phyloP scores from a whole-genome alignment of 2,888 invertebrate genomes.

The Cecidostiba fungosa region DNA sequence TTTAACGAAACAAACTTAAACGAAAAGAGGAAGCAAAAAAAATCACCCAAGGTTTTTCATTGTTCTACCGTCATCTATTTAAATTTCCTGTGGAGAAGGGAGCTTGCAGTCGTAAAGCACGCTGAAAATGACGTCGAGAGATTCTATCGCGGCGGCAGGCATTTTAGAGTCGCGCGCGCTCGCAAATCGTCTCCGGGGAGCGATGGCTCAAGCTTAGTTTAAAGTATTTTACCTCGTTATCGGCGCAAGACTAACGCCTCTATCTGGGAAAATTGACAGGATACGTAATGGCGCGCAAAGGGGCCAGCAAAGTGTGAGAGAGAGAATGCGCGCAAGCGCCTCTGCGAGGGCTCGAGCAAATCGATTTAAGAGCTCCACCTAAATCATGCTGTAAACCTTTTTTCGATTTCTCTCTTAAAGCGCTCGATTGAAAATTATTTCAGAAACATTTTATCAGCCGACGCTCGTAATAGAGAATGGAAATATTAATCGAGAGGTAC shows the following conservation, averaged over 20 bases:
- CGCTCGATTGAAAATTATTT: constrained; percentile 12
- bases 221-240: constrained; percentile 76
- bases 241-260: constrained; percentile 66
- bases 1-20: too few species aligned
- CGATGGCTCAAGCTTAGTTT: constrained; percentile 79
- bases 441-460: neutral
- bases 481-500: constrained; percentile 71
- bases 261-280: constrained; percentile 65
- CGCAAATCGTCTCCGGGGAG: constrained; percentile 75
- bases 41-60: constrained; percentile 35
- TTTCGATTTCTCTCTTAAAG: neutral
- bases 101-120: constrained; percentile 56
- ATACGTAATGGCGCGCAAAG: constrained; percentile 60
- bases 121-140: constrained; percentile 58
- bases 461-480: constrained; percentile 53
- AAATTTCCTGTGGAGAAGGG: constrained; percentile 59
- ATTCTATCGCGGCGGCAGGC: constrained; percentile 58
- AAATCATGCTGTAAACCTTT: constrained; percentile 43
- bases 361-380: constrained; percentile 46
- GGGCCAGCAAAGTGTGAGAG: neutral
- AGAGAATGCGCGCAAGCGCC: constrained; percentile 5
- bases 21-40: too few species aligned
- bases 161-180: constrained; percentile 68
- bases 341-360: constrained; percentile 33
- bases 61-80: constrained; percentile 60